phyloP scores from a whole-genome alignment of 2,888 invertebrate genomes.

The Tortrix viridana region DNA sequence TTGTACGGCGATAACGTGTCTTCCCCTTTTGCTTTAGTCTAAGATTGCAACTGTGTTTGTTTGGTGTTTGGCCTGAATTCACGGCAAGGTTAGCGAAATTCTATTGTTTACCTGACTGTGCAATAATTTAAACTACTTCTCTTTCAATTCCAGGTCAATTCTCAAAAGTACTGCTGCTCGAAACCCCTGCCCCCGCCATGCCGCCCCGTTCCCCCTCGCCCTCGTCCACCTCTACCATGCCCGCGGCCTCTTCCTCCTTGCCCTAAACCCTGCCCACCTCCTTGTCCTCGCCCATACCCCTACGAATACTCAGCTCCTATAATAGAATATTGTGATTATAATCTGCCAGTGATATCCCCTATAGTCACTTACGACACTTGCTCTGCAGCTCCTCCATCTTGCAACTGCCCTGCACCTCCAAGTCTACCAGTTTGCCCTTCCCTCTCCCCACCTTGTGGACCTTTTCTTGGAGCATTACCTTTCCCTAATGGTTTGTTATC shows the following conservation, averaged over 20 bases:
- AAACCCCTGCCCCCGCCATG: not conserved
- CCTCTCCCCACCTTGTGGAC: not conserved
- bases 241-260: not conserved
- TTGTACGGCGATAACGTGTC: too few relatives aligned
- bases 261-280: not conserved
- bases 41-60: too few relatives aligned
- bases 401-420: slow-evolving; percentile 17
- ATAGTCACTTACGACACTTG: not conserved
- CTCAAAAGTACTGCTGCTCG: slow-evolving; percentile 10
- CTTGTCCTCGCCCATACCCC: not conserved
- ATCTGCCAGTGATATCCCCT: not conserved
- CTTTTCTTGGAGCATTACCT: not conserved
- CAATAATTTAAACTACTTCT: too few relatives aligned
- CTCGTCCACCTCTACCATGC: not conserved
- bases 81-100: too few relatives aligned
- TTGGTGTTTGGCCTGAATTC: too few relatives aligned
- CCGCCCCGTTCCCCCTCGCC: not conserved
- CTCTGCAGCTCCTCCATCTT: slow-evolving; percentile 5
- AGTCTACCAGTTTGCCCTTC: slow-evolving; percentile 17
- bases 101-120: too few relatives aligned
- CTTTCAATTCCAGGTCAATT: slow-evolving; percentile 10
- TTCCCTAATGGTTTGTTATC: not conserved
- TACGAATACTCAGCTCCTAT: not conserved
- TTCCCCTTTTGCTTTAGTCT: too few relatives aligned
- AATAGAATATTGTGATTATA: slow-evolving; percentile 5